Base-by-base conservation (phyloP, 2,797 vertebrate genomes). In the Furcifer pardalis region DNA sequence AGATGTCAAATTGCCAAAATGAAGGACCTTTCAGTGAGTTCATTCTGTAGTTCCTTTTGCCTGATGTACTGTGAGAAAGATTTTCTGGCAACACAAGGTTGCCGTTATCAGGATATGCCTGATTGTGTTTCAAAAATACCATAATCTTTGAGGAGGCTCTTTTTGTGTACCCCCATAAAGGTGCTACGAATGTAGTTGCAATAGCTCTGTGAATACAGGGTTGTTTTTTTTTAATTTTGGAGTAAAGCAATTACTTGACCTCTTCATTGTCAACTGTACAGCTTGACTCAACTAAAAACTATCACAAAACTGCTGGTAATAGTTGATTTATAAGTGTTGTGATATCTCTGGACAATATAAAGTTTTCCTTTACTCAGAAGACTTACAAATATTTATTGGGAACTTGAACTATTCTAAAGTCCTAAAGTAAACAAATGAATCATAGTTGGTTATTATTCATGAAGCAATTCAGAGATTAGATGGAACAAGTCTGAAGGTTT, bases 401-500 rank as follows among this genome's bases (percentile, higher is more conserved):
- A 15, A 52, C 13, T 37, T 60, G 25, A 59, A 35, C 1, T 60
- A n/a, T 42, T 13, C 19, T 49, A 52, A 68, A 7, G 21, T 52
- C 44, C 27, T 30, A 79, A 10, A 80, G 46, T 49, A 68, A n/a
- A 15, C 7, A 79, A 66, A 65, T 35, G 46, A 66, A 79, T 35
- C 13, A 15, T 42, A 46, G 9, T 49, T 35, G 42, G 19, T 66
- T 49, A 4, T 35, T 4, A 37, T 15, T 32, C 63, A 30, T 81
- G 25, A 56, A 81, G 37, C 52, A 25, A 27, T 3, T 32, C 49
- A 56, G 13, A 80, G 19, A 9, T 19, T 8, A 75, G 60, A 44
- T 59, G 82, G 83, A 79, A 49, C 6, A 68, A 77, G 17, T 37
- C 86, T 68, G 65, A 52, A 15, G 17, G 83, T 60, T 56, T 79